A percentile compares a stretch with the other conserved stretches of the same genome.
phyloP scores from a whole-genome alignment of 2,888 invertebrate genomes.

The Caenorhabditis sp. region DNA sequence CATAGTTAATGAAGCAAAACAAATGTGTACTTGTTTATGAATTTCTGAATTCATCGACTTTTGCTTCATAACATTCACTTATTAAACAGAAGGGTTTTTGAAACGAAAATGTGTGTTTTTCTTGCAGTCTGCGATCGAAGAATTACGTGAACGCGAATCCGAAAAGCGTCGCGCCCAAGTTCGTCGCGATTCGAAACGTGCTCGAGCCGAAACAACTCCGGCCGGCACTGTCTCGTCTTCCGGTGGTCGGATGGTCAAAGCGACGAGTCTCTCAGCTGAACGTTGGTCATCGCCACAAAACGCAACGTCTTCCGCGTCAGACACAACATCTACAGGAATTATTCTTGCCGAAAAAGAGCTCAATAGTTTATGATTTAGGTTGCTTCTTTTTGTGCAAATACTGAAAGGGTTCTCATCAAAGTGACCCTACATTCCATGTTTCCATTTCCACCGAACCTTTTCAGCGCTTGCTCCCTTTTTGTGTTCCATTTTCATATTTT shows the following conservation, averaged over 20 bases:
- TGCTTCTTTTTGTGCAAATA: too few species aligned
- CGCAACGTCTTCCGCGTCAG: neutral
- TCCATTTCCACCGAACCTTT: too few species aligned
- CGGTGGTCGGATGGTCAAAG: neutral
- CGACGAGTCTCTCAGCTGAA: slow-evolving; percentile 3
- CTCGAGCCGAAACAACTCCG: slow-evolving; percentile 4
- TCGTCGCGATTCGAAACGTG: slow-evolving; percentile 11
- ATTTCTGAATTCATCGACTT: neutral
- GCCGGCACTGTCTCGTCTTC: neutral
- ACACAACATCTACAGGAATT: neutral
- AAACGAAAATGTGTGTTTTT: too few species aligned
- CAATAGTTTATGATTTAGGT: neutral
- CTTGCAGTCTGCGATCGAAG: slow-evolving; percentile 33
- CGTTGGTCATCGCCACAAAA: neutral
- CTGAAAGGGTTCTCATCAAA: too few species aligned
- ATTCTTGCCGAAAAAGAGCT: neutral
- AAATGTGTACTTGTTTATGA: too few species aligned
- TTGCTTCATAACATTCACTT: neutral
- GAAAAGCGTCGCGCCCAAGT: slow-evolving; percentile 4
- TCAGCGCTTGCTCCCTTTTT: too few species aligned
- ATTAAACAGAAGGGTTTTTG: too few species aligned
- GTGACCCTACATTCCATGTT: too few species aligned
- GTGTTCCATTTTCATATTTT: too few species aligned
- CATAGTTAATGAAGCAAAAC: too few species aligned
- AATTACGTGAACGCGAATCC: slow-evolving; percentile 25